A percentile compares a stretch with the other conserved stretches of the same genome.
These are phyloP conservation scores for Leptocoma aspasia DNA, from an alignment of 2,113 vertebrate genomes.

Conservation along the genomic window DNA sequence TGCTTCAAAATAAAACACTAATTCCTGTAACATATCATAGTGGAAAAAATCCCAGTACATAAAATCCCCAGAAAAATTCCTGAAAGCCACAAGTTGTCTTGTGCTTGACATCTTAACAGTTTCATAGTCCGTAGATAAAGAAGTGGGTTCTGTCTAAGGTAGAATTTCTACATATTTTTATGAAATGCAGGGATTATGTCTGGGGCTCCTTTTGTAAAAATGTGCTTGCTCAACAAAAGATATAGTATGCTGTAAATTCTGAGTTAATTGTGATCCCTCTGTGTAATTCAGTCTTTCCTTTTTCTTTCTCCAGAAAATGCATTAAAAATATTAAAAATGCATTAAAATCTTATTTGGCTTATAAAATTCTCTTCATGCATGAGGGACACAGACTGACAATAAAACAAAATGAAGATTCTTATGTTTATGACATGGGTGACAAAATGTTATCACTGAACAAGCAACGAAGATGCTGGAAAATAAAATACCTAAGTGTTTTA, in stretches of 20 bases:
- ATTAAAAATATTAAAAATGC: background rate
- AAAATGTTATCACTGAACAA: background rate
- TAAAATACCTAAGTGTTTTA: background rate
- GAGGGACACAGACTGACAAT: background rate
- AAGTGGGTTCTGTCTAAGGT: background rate
- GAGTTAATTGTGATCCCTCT: background rate
- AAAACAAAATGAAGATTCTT: background rate
- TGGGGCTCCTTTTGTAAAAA: background rate
- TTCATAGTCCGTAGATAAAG: background rate
- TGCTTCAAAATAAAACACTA: background rate
- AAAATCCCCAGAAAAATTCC: background rate
- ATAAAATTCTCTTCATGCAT: background rate
- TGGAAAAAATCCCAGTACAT: background rate
- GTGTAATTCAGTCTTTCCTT: background rate
- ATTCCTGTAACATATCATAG: background rate
- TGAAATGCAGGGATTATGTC: background rate
- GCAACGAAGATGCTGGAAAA: background rate
- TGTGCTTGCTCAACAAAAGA: background rate
- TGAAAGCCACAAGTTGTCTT: background rate
- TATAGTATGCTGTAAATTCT: background rate
- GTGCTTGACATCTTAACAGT: background rate
- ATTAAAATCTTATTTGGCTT: background rate
- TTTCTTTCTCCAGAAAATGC: background rate
- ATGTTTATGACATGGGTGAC: background rate
- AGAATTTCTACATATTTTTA: background rate